Evolutionary conservation across 1,140 invertebrate genomes (phyloP), one percentile per base, ranked within the genome.

Genomic region (Grapholita molesta): DNA sequence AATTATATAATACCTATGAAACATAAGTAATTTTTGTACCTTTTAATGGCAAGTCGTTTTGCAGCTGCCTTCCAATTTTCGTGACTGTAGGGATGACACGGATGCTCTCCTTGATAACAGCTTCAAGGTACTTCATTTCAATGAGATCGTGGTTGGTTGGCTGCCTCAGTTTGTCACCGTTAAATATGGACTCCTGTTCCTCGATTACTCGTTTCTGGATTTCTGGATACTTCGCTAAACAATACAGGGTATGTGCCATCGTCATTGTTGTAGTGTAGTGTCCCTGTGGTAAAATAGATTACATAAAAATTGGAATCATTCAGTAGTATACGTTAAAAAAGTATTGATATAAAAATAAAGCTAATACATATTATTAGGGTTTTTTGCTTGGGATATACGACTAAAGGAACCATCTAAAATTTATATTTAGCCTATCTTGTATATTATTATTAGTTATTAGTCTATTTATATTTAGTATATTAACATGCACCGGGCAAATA

Each of bases 231-330:
- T 76, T 78, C 3, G 91, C 88, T 24, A 93, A 75, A 66, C 83
- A 84, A 66, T 92, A 91, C 53, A 92, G 82, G 67, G 81, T 82
- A 74, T 90, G 92, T 69, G 76, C 79, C 3, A 94, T 80, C 4
- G 86, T 94, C n/a, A 93, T 88, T 0, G 94, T 92, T 7, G 95
- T 96, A 30, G 95, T 96, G 78, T 96, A 95, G 79, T 96, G 95
- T 2, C 95, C 95, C 92, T 94, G 95, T 84, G 95, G 95, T 12
- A 67, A 9, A 42, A 52, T 1, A n/a, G 12, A 55, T 2, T 2
- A 2, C 3, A 23, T 18, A 9, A 35, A 11, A n/a, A n/a, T n/a
- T n/a, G n/a, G n/a, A n/a, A n/a, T n/a, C n/a, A n/a, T n/a, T n/a
- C n/a, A n/a, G n/a, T n/a, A n/a, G n/a, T n/a, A n/a, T n/a, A n/a